Evolutionary conservation across 2,888 invertebrate genomes (phyloP), one percentile per base, ranked within the genome.

Genomic region (Gonocerus acuteangulatus): DNA sequence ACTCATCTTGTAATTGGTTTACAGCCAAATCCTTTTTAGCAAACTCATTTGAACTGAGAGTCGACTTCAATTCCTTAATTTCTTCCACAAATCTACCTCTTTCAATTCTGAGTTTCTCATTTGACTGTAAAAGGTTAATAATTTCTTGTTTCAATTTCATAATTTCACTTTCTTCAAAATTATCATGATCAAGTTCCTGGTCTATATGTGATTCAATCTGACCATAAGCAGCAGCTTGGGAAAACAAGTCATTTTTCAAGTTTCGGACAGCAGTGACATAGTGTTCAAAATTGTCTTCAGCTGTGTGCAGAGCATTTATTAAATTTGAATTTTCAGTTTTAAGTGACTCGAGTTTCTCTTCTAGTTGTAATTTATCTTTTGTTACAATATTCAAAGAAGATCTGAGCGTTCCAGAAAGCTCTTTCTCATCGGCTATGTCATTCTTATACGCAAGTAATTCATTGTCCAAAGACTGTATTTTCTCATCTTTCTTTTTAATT

Each of bases 371-470:
- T 77, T 70, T 63, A 77, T 77, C 13, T 71, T 68, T 36, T 1
- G 45, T 42, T 16, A 48, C 4, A 18, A 22, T 15, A 23, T 60
- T 49, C 1, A 48, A 22, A 39, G 60, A 49, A 16, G 36, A 49
- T 47, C 39, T 60, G 9, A 48, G 36, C 19, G 51, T 32, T 32
- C 27, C 58, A 36, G 34, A 44, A 6, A 45, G 23, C 19, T 54
- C 36, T 44, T 62, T 58, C 39, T 48, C 44, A 48, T 48, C 45
- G 1, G 16, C 39, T n/a, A 48, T 47, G 48, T 48, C 74, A 34
- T 75, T 73, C 70, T 77, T 76, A 64, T 78, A 52, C 68, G 75
- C 75, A 66, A 76, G 74, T 0, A 78, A 61, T 68, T 77, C 76
- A 16, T 73, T 75, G 0, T 74, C 74, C 72, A 78, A 78, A 61